A percentile compares a stretch with the other conserved stretches of the same genome.
Evolutionary conservation across 1,140 invertebrate genomes (phyloP).

Genomic region (Bombyx mandarina): DNA sequence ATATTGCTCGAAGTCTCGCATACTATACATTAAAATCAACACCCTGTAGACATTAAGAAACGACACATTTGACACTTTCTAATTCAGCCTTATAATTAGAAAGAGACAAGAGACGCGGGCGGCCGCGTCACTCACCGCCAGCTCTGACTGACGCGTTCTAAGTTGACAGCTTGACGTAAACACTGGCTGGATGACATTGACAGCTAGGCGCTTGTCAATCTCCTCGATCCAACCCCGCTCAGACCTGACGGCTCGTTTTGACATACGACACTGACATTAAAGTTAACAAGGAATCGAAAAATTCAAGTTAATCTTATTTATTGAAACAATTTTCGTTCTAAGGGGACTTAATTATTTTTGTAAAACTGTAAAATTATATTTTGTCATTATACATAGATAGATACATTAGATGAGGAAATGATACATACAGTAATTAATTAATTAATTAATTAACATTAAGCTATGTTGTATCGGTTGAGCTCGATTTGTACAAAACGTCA

Average conservation of each 20-base stretch:
- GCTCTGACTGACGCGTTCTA: background rate
- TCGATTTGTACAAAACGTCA: slow-evolving; percentile 59
- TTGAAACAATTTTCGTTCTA: too few species aligned
- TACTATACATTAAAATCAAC: background rate
- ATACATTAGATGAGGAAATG: slow-evolving; percentile 1
- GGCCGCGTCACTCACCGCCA: slow-evolving; percentile 24
- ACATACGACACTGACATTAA: slow-evolving; percentile 30
- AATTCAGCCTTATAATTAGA: slow-evolving; percentile 68
- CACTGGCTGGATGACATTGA: slow-evolving; percentile 3
- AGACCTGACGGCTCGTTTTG: too few species aligned
- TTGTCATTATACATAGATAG: slow-evolving; percentile 28
- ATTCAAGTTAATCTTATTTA: too few species aligned
- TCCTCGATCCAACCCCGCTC: too few species aligned
- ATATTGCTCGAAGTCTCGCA: too few species aligned
- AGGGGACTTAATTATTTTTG: too few species aligned
- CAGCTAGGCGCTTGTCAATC: too few species aligned
- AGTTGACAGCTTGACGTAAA: background rate
- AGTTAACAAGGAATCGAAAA: background rate
- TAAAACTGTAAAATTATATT: slow-evolving; percentile 32
- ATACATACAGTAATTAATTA: slow-evolving; percentile 33
- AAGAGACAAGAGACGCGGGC: slow-evolving; percentile 46
- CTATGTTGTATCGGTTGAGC: slow-evolving; percentile 60
- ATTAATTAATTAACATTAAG: slow-evolving; percentile 45
- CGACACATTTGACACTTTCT: slow-evolving; percentile 54
- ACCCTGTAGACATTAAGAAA: slow-evolving; percentile 10